Evolutionary conservation across 2,113 vertebrate species (phyloP), one percentile per base, ranked within the genome.

Genomic region (Tychaedon coryphoeus): DNA sequence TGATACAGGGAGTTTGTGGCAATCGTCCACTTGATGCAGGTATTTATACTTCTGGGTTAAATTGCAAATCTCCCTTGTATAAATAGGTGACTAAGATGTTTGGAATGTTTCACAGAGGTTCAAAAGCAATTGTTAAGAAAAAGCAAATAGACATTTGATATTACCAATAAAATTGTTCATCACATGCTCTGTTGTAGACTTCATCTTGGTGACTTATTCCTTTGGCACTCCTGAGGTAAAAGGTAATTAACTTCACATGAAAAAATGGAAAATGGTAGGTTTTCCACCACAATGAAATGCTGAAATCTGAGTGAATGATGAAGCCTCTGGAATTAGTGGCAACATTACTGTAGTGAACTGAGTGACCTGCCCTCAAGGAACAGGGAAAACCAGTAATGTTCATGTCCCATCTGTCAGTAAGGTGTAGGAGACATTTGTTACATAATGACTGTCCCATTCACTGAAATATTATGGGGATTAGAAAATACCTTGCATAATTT

Each of bases 401-500:
- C 28, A 1, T 86, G 74, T 93, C 93, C 83, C 91, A 90, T 96
- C 94, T 97, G 94, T 97, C 96, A 97, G 50, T 95, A 93, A 95
- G 80, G 74, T 92, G 60, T 56, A 86, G 76, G 77, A 96, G 94
- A 89, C 88, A 94, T 95, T 94, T 93, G 75, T 92, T 97, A 93
- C 86, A 86, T 88, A 90, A 90, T 84, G 86, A 88, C 85, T 96
- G 85, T 91, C 75, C 94, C 82, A 66, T 92, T 93, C 88, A 78
- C 51, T 97, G 92, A 97, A 96, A 96, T 97, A 95, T 96, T 88
- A 25, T 76, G 74, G 50, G 78, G 88, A 97, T 96, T 97, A 96
- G 76, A 91, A 92, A 96, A 97, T 93, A 93, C 33, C 91, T 90
- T 93, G 90, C 82, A 85, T 97, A 95, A 98, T 98, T 97, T 96